A percentile compares a stretch with the other conserved stretches of the same genome.
Conservation (phyloP, 2,888 invertebrate species). For the Fragum whitleyi region DNA sequence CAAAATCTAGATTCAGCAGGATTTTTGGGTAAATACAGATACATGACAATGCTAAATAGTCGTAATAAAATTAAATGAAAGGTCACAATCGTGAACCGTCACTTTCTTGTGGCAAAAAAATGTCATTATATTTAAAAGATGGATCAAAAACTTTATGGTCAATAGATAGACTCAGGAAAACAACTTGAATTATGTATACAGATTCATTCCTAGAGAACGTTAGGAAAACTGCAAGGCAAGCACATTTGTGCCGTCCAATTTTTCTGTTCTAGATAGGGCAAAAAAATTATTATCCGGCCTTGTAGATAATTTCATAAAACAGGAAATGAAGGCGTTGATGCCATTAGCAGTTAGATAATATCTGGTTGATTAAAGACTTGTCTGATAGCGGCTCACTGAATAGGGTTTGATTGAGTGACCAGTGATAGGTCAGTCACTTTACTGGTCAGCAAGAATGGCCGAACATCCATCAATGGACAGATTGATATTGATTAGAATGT, state of each 20-base stretch:
- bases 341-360: constrained; percentile 21
- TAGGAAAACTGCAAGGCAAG: neutral
- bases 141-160: no score
- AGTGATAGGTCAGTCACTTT: constrained; percentile 18
- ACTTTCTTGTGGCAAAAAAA: no score
- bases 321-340: neutral
- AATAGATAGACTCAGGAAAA: no score
- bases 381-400: constrained; percentile 1
- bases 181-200: no score
- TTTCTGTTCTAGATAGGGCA: neutral
- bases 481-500: constrained; percentile 21
- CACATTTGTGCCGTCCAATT: neutral
- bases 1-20: no score
- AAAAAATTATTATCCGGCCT: constrained; percentile 18
- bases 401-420: constrained; percentile 21
- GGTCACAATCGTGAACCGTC: no score
- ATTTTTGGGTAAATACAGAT: no score
- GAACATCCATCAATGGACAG: constrained; percentile 16
- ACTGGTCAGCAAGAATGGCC: constrained; percentile 9
- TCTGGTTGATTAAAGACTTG: constrained; percentile 19
- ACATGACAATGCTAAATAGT: no score
- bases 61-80: no score
- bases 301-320: constrained; percentile 20
- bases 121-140: no score
- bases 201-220: no score